These are phyloP conservation scores for Hycleus phaleratus DNA, from an alignment of 1,140 invertebrate species.

Conservation along the genomic window DNA sequence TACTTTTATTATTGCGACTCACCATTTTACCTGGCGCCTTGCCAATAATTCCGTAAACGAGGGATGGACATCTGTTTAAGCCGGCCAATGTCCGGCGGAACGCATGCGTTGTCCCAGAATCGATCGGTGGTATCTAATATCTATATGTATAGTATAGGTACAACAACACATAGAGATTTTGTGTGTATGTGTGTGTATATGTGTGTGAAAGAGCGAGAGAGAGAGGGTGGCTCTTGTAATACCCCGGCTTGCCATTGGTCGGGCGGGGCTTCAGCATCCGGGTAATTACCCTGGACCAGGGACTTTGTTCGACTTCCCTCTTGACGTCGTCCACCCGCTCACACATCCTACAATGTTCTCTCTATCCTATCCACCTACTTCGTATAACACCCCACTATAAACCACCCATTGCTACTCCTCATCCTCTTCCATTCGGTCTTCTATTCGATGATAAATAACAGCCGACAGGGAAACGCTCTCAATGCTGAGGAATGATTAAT, in stretches of 20 bases:
- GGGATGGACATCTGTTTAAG: background rate
- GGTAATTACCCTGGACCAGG: slow-evolving; percentile 39
- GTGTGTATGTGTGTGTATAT: too few relatives aligned
- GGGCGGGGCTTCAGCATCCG: slow-evolving; percentile 34
- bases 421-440: slow-evolving; percentile 3
- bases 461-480: slow-evolving; percentile 38
- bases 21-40: background rate
- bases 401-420: background rate
- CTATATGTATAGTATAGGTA: too few relatives aligned
- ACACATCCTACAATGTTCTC: slow-evolving; percentile 20
- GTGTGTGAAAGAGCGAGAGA: too few relatives aligned
- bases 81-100: slow-evolving; percentile 29
- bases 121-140: slow-evolving; percentile 16
- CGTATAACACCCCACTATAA: background rate
- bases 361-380: background rate
- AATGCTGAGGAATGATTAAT: slow-evolving; percentile 40
- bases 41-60: background rate
- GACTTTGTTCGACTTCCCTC: slow-evolving; percentile 9
- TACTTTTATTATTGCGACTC: background rate
- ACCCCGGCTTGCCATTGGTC: slow-evolving; percentile 30
- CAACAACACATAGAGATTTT: too few relatives aligned
- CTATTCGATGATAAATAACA: slow-evolving; percentile 32
- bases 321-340: slow-evolving; percentile 13
- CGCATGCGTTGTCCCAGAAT: slow-evolving; percentile 26
- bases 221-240: slow-evolving; percentile 7